phyloP scores from a whole-genome alignment of 2,113 vertebrate species.

The Terrapene triunguis region DNA sequence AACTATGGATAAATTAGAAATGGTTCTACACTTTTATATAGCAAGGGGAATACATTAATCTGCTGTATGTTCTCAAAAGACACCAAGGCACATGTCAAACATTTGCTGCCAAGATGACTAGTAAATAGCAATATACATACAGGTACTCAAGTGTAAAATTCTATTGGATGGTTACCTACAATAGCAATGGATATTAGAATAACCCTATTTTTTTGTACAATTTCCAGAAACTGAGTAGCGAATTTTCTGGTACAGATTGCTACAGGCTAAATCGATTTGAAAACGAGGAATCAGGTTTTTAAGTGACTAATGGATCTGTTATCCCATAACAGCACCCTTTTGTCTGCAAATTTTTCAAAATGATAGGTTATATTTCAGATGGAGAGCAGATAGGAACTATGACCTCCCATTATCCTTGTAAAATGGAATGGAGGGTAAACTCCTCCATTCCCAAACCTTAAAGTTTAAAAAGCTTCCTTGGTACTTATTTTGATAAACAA shows the following conservation, averaged over 20 bases:
- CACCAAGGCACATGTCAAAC: neutral
- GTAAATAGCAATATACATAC: neutral
- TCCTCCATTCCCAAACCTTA: neutral
- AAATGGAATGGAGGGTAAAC: neutral
- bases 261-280: neutral
- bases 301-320: neutral
- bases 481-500: neutral
- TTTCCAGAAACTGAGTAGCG: constrained; percentile 5
- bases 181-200: neutral
- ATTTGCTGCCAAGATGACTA: neutral
- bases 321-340: neutral
- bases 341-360: neutral
- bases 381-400: neutral
- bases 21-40: neutral
- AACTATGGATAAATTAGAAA: neutral
- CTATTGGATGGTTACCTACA: neutral
- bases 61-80: neutral
- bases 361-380: neutral
- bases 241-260: neutral
- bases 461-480: neutral
- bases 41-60: neutral
- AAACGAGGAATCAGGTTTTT: neutral
- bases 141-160: neutral
- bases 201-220: neutral
- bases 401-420: neutral